Evolutionary conservation across 2,113 vertebrate species (phyloP).

Genomic region (Psilopogon haemacephalus): DNA sequence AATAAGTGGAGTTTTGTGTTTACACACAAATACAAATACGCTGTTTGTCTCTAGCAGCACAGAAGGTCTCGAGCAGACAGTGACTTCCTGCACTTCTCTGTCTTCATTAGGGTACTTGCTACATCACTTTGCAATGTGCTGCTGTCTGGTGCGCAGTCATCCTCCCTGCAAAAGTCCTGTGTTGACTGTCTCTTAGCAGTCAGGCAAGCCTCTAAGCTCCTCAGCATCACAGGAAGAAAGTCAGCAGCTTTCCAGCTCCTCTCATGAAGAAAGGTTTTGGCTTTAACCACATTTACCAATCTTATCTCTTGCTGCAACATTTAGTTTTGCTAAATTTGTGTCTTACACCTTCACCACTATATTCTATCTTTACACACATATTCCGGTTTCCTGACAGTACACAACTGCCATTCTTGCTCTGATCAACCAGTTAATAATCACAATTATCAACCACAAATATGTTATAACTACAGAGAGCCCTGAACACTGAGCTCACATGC

Average conservation of each 20-base stretch:
- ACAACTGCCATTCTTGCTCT: background rate
- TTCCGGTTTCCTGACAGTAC: background rate
- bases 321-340: background rate
- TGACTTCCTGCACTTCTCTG: background rate
- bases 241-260: conserved; percentile 21
- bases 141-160: background rate
- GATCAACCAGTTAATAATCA: background rate
- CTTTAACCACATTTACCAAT: background rate
- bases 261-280: background rate
- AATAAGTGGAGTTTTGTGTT: background rate
- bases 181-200: background rate
- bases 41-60: background rate
- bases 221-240: conserved; percentile 11
- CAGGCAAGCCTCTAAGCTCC: background rate
- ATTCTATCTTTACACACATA: background rate
- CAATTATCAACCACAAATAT: background rate
- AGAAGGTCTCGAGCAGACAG: background rate
- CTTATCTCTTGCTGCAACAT: background rate
- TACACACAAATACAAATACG: background rate
- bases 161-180: background rate
- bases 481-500: background rate
- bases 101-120: background rate
- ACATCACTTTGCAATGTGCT: background rate
- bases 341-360: background rate
- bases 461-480: background rate